Conservation (phyloP, 2,888 invertebrate species). For the Pristionchus exspectatus region DNA sequence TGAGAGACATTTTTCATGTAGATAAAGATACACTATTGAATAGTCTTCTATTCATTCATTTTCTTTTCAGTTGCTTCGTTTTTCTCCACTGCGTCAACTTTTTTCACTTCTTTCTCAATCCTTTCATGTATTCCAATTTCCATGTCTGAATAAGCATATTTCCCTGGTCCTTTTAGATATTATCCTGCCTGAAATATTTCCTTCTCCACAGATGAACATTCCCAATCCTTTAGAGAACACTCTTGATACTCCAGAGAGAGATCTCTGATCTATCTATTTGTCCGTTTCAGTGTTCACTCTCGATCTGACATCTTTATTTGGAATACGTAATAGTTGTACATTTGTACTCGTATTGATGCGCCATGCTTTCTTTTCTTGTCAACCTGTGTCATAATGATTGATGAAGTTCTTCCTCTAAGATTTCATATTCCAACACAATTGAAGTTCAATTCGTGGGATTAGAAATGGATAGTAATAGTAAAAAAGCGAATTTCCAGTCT, state of each 20-base stretch:
- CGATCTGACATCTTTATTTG: too few species aligned
- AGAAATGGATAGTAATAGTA: too few species aligned
- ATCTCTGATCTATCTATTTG: not conserved
- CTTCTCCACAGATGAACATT: constrained; percentile 13
- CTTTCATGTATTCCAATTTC: constrained; percentile 81
- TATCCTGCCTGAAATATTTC: constrained; percentile 21
- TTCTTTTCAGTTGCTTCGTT: constrained; percentile 58
- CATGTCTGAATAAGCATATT: constrained; percentile 84
- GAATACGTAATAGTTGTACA: too few species aligned
- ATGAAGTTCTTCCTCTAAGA: too few species aligned
- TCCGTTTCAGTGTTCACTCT: not conserved
- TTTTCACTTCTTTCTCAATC: constrained; percentile 59
- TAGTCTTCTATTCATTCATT: not conserved
- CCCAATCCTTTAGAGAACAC: constrained; percentile 34
- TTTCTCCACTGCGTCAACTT: constrained; percentile 59
- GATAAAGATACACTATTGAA: not conserved
- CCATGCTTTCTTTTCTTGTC: too few species aligned
- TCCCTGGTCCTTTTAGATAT: constrained; percentile 87
- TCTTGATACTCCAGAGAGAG: constrained; percentile 11
- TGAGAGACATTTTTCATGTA: not conserved
- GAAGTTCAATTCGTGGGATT: too few species aligned
- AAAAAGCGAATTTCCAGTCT: too few species aligned
- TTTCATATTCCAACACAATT: too few species aligned
- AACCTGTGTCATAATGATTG: too few species aligned
- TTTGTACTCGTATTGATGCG: too few species aligned